Evolutionary conservation across 2,797 vertebrate species (phyloP), one percentile per base, ranked within the genome.

Genomic region (Epinephelus coioides): DNA sequence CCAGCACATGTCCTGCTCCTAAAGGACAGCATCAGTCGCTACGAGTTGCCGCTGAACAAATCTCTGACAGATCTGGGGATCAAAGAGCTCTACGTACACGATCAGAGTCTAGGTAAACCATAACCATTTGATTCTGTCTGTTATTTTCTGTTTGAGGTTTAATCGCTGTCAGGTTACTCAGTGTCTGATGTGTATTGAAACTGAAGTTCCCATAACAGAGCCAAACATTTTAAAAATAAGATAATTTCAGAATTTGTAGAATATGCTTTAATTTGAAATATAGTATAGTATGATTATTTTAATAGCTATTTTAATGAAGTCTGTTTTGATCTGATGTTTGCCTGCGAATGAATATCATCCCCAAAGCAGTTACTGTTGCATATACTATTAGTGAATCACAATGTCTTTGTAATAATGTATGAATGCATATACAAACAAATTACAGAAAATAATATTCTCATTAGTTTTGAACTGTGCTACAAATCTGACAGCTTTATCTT

Each of bases 11-110:
- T 98, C 38, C 94, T 97, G 51, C 96, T 99, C 23, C 95, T 99
- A 68, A 94, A 94, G 76, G 97, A 99, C 84, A 85, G 88, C 69
- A 57, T 96, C 86, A 96, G 94, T 11, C 96, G 94, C n/a, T 96
- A 96, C 81, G 95, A 97, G 86, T 89, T 99, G 89, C 96, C 97
- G 18, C 95, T 98, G 84, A 95, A 96, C 64, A 96, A 96, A 86
- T 97, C 97, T 57, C 92, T 99, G 80, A 92, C 94, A 1, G 96
- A 98, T 70, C 93, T 99, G 68, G 96, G 96, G 0, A 95, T 99
- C 86, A 97, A 97, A 69, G 98, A 99, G 73, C 94, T 99, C 23
- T 99, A 99, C 0, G 96, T 96, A 0, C 97, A 97, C 84, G 96
- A 98, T 94, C 97, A 96, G 78, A 96, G 95, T 78, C 93, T 95